A percentile compares a stretch with the other conserved stretches of the same genome.
phyloP scores from a whole-genome alignment of 2,113 vertebrate genomes.

The Abramis brama region DNA sequence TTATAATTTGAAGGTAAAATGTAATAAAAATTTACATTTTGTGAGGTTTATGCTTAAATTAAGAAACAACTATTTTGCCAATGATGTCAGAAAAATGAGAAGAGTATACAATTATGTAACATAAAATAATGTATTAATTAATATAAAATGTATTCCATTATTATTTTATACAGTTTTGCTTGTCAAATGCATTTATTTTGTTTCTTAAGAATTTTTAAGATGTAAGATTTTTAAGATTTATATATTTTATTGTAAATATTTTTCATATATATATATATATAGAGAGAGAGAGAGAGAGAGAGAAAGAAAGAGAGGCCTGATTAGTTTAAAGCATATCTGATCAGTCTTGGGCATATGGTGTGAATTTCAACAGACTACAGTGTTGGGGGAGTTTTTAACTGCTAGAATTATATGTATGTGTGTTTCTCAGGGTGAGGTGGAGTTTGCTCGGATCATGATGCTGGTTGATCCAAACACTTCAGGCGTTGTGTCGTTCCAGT shows the following conservation, averaged over 20 bases:
- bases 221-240: too few relatives aligned
- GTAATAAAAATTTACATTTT: background rate
- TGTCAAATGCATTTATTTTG: background rate
- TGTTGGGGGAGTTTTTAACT: background rate
- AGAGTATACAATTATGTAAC: background rate
- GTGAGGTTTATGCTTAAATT: background rate
- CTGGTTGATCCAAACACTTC: conserved; percentile 88
- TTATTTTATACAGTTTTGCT: background rate
- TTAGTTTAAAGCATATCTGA: conserved; percentile 74
- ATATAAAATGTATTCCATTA: background rate
- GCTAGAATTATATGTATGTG: conserved; percentile 14
- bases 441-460: conserved; percentile 94
- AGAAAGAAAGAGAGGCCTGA: conserved; percentile 40
- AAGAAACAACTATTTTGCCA: background rate
- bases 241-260: too few relatives aligned
- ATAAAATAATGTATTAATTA: background rate
- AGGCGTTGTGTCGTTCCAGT: conserved; percentile 91
- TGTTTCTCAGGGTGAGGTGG: conserved; percentile 83
- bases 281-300: too few relatives aligned
- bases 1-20: background rate
- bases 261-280: too few relatives aligned
- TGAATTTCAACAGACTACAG: too few relatives aligned
- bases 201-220: background rate
- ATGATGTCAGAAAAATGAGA: background rate
- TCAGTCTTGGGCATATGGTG: conserved; percentile 69